Evolutionary conservation across 2,888 invertebrate genomes (phyloP).

Genomic region (Acleris literana): DNA sequence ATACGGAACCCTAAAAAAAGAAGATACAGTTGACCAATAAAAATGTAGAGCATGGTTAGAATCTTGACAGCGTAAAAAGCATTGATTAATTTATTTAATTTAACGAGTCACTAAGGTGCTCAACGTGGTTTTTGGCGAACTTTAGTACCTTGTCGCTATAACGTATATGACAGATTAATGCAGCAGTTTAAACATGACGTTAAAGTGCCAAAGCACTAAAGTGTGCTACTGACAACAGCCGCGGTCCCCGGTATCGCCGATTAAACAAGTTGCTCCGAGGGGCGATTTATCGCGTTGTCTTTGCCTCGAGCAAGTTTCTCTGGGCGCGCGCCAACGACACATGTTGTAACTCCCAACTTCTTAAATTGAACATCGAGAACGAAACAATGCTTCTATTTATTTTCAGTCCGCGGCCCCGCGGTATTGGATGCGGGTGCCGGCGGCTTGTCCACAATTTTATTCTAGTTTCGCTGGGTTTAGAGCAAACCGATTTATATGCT

Average conservation of each 20-base stretch:
- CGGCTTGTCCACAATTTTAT: conserved; percentile 1
- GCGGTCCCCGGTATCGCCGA: conserved; percentile 20
- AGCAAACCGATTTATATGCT: conserved; percentile 2
- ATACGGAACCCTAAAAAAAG: too few species aligned
- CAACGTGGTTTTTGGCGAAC: too few species aligned
- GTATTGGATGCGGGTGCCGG: conserved; percentile 19
- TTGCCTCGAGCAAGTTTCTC: conserved; percentile 37
- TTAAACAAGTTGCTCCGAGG: conserved; percentile 29
- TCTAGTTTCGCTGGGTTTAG: conserved; percentile 3
- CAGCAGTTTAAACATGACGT: too few species aligned
- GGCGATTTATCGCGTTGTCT: conserved; percentile 51
- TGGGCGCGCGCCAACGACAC: conserved; percentile 40
- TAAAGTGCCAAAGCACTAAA: too few species aligned
- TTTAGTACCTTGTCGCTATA: too few species aligned
- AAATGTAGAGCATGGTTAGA: too few species aligned
- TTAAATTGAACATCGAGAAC: conserved; percentile 39
- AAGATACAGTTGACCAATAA: too few species aligned
- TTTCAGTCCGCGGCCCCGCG: conserved; percentile 7
- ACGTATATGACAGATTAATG: too few species aligned
- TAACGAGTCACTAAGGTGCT: too few species aligned
- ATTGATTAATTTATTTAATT: too few species aligned
- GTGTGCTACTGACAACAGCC: not conserved
- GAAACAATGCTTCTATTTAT: conserved; percentile 30
- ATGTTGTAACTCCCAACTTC: conserved; percentile 39
- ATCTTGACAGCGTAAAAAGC: too few species aligned